Percentiles rank a stretch among this genome's conserved stretches.
Conservation (phyloP, 2,113 vertebrate genomes). For the Megaptera novaeangliae region DNA sequence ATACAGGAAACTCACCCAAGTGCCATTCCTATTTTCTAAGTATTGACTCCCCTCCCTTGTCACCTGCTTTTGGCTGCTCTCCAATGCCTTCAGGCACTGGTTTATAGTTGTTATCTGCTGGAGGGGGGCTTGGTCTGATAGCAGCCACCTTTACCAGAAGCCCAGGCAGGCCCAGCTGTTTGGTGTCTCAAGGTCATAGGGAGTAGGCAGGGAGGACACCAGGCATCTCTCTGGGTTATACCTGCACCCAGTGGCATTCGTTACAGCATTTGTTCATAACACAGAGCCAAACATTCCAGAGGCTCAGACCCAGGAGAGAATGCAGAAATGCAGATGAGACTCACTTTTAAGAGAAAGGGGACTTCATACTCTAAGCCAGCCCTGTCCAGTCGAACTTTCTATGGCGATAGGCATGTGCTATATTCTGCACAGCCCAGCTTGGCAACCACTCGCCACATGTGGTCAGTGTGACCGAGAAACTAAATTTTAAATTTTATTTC, state of each 20-base stretch:
- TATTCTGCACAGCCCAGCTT: background rate
- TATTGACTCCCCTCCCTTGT: background rate
- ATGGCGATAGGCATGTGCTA: fast-evolving
- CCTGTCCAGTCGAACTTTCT: background rate
- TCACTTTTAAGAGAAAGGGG: background rate
- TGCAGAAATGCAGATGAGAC: fast-evolving
- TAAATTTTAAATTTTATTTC: background rate
- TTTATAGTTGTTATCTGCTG: background rate
- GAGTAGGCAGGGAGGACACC: background rate
- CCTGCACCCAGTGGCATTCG: background rate
- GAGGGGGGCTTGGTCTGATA: background rate
- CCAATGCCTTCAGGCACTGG: background rate
- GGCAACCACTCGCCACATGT: no score
- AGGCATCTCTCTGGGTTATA: background rate
- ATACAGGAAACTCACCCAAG: fast-evolving
- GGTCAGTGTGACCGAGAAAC: background rate
- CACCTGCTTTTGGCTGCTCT: no score
- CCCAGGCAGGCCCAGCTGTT: background rate
- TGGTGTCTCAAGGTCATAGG: background rate
- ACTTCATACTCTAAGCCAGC: background rate
- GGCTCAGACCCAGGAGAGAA: background rate
- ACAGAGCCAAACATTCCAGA: fast-evolving
- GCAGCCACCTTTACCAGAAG: background rate
- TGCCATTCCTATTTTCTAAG: background rate
- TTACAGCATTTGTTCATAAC: background rate